Conservation (phyloP, 2,797 vertebrate genomes). For the Eupleurogrammus muticus region DNA sequence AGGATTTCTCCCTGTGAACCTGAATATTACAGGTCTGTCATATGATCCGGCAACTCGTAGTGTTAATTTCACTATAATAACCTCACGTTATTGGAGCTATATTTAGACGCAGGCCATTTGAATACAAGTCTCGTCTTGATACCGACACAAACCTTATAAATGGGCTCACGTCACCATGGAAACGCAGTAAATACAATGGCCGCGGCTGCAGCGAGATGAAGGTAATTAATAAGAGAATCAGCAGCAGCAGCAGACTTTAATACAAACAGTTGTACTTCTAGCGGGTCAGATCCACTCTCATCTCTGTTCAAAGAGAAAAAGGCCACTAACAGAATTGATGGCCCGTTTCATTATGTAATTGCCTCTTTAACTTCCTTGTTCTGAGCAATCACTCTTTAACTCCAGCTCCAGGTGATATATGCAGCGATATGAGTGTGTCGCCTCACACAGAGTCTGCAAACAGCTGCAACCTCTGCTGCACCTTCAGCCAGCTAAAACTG, state of each 20-base stretch:
- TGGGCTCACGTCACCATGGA: constrained; percentile 91
- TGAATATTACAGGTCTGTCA: constrained; percentile 57
- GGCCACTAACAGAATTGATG: constrained; percentile 82
- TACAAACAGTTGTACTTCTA: constrained; percentile 84
- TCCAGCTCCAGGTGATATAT: constrained; percentile 82
- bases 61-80: constrained; percentile 76
- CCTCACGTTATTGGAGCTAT: constrained; percentile 77
- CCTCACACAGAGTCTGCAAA: constrained; percentile 82
- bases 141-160: constrained; percentile 92
- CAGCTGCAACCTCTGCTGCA: constrained; percentile 83
- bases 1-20: neutral
- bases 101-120: constrained; percentile 81
- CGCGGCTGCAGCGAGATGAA: constrained; percentile 75
- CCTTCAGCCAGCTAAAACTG: constrained; percentile 74
- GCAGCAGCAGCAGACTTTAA: constrained; percentile 72
- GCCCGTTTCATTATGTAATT: constrained; percentile 87
- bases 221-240: constrained; percentile 92
- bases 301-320: constrained; percentile 83
- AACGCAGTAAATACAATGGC: constrained; percentile 89
- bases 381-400: constrained; percentile 85
- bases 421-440: constrained; percentile 79
- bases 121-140: constrained; percentile 91
- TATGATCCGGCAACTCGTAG: constrained; percentile 46
- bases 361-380: constrained; percentile 85
- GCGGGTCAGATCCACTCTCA: constrained; percentile 82